These are phyloP conservation scores for Saturnia pavonia DNA, from an alignment of 2,888 invertebrate genomes.

Conservation along the genomic window DNA sequence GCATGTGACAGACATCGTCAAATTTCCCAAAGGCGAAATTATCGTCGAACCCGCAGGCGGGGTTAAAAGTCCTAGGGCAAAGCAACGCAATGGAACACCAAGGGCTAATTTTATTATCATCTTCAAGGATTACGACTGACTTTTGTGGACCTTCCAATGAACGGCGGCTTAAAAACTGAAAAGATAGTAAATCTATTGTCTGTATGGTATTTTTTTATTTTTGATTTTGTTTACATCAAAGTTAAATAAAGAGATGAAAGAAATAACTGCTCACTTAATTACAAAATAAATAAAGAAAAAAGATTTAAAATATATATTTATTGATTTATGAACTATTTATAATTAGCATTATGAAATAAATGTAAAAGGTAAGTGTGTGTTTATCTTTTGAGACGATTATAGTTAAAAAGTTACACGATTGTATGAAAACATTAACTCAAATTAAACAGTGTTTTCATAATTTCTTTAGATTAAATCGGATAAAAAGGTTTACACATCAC, in stretches of 20 bases:
- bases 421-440: background rate
- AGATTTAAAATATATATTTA: background rate
- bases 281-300: constrained; percentile 24
- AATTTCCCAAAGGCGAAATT: constrained; percentile 60
- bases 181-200: constrained; percentile 35
- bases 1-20: constrained; percentile 63
- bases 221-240: constrained; percentile 21
- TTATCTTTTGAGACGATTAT: constrained; percentile 12
- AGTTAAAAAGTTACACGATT: background rate
- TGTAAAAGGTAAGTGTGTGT: constrained; percentile 17
- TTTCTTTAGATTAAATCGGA: background rate
- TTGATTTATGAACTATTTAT: constrained; percentile 6
- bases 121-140: constrained; percentile 25
- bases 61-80: constrained; percentile 43
- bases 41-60: constrained; percentile 62
- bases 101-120: constrained; percentile 36
- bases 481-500: constrained; percentile 32
- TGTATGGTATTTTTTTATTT: constrained; percentile 19
- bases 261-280: constrained; percentile 19
- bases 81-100: constrained; percentile 59
- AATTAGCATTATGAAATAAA: background rate
- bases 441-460: background rate
- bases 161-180: constrained; percentile 47
- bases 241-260: background rate
- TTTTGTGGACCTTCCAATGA: constrained; percentile 33